Base-by-base conservation (phyloP, 2,797 vertebrate species). In the Cyprinella venusta region DNA sequence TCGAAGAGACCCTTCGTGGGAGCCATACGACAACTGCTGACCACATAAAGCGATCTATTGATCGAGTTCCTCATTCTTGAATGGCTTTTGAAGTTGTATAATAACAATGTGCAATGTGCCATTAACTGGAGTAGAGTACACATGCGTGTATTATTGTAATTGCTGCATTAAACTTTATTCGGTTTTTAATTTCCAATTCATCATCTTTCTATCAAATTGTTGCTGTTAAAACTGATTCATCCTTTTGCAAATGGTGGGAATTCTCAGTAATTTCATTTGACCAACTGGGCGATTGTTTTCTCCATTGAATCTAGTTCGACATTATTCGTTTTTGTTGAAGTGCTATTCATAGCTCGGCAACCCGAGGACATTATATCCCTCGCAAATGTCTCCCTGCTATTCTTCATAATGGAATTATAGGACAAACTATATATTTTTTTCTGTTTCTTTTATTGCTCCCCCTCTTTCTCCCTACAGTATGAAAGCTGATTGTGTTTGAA, bases 21-120 rank as follows among this genome's bases (percentile, higher is more conserved):
- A 83, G 82, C 82, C 82, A 83, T 78, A 71, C 30, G 5, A 63
- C 82, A 71, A 59, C 54, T 71, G 75, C 67, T 83, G 82, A 83
- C 64, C 59, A 59, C 81, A 59, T 83, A 30, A 78, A 78, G 67
- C 42, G 30, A 69, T 77, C 64, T 78, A 71, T 63, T 36, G 79
- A 72, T 81, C 52, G 69, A 61, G 48, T 63, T 59, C 38, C 68
- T 70, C 64, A 69, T 70, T 67, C 54, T 68, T 63, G 75, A 78
- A 78, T 83, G 75, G 76, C 75, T 78, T 30, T 83, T 69, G 75
- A 83, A 82, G 67, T 78, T 83, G 81, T 83, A 77, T 78, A 83
- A 70, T 83, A 78, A 83, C 65, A 64, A 78, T 83, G 82, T 83
- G 82, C 82, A 78, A 83, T 83, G 82, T 83, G 82, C 82, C 82